phyloP scores from a whole-genome alignment of 2,113 vertebrate genomes.

The Lichenostomus cassidix region DNA sequence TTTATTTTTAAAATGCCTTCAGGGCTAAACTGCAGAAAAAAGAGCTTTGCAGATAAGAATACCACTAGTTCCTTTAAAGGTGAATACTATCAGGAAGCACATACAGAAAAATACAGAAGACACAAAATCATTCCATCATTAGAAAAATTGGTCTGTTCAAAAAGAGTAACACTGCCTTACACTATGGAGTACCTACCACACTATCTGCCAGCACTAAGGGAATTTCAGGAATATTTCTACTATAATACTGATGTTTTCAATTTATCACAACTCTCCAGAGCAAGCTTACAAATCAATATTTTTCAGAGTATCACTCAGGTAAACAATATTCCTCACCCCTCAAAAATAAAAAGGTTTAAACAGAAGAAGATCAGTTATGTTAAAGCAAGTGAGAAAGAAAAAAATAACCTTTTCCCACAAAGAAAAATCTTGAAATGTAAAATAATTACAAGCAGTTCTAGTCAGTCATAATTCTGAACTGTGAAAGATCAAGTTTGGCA shows the following conservation, averaged over 20 bases:
- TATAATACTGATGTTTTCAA: background rate
- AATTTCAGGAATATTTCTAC: background rate
- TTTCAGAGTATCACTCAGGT: background rate
- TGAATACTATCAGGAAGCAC: background rate
- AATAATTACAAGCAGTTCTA: background rate
- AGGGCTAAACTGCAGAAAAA: background rate
- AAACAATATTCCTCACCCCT: background rate
- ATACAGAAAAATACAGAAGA: background rate
- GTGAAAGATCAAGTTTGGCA: background rate
- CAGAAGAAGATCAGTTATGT: background rate
- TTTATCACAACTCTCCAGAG: background rate
- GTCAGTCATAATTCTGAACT: background rate
- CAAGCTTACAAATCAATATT: background rate
- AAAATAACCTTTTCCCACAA: background rate
- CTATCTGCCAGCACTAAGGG: background rate
- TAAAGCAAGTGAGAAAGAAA: background rate
- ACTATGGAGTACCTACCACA: background rate
- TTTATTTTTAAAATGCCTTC: conserved; percentile 38
- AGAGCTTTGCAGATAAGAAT: background rate
- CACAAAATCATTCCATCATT: background rate
- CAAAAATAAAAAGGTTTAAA: background rate
- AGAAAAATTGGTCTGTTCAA: background rate
- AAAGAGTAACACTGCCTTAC: background rate
- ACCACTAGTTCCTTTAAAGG: background rate
- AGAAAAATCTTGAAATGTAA: background rate